Conservation (phyloP, 1,140 invertebrate species). For the Drosophila elegans region DNA sequence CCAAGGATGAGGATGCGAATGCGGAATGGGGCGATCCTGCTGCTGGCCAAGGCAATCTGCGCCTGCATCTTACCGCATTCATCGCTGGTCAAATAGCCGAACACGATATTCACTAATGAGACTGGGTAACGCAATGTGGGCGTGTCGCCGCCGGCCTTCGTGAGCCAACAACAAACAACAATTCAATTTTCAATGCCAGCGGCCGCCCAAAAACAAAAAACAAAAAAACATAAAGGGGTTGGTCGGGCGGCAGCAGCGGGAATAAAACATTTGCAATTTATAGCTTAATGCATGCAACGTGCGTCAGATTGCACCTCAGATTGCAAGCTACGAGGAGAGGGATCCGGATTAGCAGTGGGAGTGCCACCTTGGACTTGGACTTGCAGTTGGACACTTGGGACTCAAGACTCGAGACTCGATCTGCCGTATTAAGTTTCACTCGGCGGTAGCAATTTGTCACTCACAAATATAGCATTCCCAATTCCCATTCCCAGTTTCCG, state of each 20-base stretch:
- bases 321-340: constrained; percentile 20
- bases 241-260: background rate
- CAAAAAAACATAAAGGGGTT: background rate
- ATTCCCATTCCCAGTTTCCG: background rate
- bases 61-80: constrained; percentile 43
- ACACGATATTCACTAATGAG: constrained; percentile 80
- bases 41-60: constrained; percentile 34
- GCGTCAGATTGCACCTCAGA: constrained; percentile 71
- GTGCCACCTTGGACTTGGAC: constrained; percentile 25
- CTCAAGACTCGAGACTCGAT: constrained; percentile 19
- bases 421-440: constrained; percentile 60
- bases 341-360: constrained; percentile 11
- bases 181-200: constrained; percentile 75
- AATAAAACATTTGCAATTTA: constrained; percentile 74
- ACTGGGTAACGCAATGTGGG: constrained; percentile 76
- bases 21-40: constrained; percentile 27
- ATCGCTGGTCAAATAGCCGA: constrained; percentile 71
- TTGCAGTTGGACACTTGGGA: constrained; percentile 18
- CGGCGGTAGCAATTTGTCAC: constrained; percentile 73
- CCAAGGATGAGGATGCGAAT: constrained; percentile 41
- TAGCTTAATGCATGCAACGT: constrained; percentile 77
- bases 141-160: constrained; percentile 59
- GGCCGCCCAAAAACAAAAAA: constrained; percentile 48
- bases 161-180: constrained; percentile 74
- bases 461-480: constrained; percentile 48